Conservation (phyloP, 2,113 vertebrate genomes). For the Antennarius striatus region DNA sequence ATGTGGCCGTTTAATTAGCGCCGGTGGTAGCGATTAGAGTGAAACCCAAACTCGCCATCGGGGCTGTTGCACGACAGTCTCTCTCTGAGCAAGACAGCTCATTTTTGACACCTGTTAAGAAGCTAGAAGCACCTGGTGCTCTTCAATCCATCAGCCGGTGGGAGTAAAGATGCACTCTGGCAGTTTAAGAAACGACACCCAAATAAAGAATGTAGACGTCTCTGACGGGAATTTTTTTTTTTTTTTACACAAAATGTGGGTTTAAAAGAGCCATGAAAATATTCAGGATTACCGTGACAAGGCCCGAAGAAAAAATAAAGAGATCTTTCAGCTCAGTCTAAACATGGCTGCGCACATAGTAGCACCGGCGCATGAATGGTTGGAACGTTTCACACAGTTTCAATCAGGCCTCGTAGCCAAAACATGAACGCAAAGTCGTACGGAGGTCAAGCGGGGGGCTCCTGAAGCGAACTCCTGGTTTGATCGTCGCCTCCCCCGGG, state of each 20-base stretch:
- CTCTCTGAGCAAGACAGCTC: slow-evolving; percentile 6
- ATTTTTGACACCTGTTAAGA: slow-evolving; percentile 22
- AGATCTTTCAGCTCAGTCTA: slow-evolving; percentile 61
- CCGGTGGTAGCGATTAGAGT: slow-evolving; percentile 52
- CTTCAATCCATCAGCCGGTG: background rate
- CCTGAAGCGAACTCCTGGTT: slow-evolving; percentile 17
- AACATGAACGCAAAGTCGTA: slow-evolving; percentile 63
- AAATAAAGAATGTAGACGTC: slow-evolving; percentile 51
- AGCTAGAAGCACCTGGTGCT: slow-evolving; percentile 46
- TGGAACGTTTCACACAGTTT: slow-evolving; percentile 44
- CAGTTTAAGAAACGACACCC: slow-evolving; percentile 15
- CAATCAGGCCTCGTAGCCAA: slow-evolving; percentile 63
- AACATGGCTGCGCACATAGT: slow-evolving; percentile 55
- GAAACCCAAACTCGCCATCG: slow-evolving; percentile 30
- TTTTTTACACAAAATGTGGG: too few relatives aligned
- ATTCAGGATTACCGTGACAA: slow-evolving; percentile 28
- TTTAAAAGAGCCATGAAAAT: slow-evolving; percentile 23
- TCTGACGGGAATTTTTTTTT: too few relatives aligned
- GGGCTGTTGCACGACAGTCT: slow-evolving; percentile 12
- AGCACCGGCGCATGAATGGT: slow-evolving; percentile 59
- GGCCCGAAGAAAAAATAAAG: slow-evolving; percentile 66
- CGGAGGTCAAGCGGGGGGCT: slow-evolving; percentile 29
- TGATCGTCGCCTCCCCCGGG: slow-evolving; percentile 23
- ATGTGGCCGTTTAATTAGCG: slow-evolving; percentile 64
- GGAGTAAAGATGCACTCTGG: slow-evolving; percentile 7